Percentiles rank a stretch among this genome's conserved stretches.
Evolutionary conservation across 2,888 invertebrate genomes (phyloP).

Genomic region (Caenorhabditis parvicauda): DNA sequence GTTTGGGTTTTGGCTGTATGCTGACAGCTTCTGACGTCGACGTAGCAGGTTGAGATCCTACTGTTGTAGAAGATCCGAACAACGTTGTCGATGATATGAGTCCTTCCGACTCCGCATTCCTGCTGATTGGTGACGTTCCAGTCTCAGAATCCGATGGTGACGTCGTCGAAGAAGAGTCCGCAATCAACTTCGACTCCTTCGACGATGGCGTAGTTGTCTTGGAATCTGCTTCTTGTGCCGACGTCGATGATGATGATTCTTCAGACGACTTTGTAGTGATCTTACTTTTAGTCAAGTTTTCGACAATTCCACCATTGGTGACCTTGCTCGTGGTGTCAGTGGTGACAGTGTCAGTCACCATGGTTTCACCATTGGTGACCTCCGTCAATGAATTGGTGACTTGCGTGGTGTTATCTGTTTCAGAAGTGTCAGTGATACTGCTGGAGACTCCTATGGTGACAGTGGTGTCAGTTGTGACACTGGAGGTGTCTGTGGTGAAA

Average conservation of each 20-base stretch:
- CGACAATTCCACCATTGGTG: too few relatives aligned
- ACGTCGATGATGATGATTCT: slow-evolving; percentile 1
- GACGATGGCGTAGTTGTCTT: background rate
- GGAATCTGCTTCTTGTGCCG: background rate
- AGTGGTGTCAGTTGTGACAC: too few relatives aligned
- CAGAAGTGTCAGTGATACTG: background rate
- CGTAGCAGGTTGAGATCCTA: too few relatives aligned
- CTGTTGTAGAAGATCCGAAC: too few relatives aligned
- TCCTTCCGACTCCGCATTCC: too few relatives aligned
- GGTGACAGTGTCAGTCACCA: background rate
- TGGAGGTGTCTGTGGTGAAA: too few relatives aligned
- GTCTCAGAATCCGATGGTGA: too few relatives aligned
- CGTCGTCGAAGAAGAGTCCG: slow-evolving; percentile 1
- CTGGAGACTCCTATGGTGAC: background rate
- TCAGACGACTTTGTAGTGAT: slow-evolving; percentile 16
- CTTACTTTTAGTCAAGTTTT: slow-evolving; percentile 8
- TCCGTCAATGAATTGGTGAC: background rate
- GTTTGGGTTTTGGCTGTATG: too few relatives aligned
- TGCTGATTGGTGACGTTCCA: too few relatives aligned
- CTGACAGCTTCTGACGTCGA: too few relatives aligned
- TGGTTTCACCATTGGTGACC: background rate
- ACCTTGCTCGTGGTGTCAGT: background rate
- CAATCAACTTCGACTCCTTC: too few relatives aligned
- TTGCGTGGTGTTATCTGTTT: background rate
- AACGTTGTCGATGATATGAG: too few relatives aligned